A percentile compares a stretch with the other conserved stretches of the same genome.
Conservation (phyloP, 2,888 invertebrate genomes). For the Electrophaes corylata region DNA sequence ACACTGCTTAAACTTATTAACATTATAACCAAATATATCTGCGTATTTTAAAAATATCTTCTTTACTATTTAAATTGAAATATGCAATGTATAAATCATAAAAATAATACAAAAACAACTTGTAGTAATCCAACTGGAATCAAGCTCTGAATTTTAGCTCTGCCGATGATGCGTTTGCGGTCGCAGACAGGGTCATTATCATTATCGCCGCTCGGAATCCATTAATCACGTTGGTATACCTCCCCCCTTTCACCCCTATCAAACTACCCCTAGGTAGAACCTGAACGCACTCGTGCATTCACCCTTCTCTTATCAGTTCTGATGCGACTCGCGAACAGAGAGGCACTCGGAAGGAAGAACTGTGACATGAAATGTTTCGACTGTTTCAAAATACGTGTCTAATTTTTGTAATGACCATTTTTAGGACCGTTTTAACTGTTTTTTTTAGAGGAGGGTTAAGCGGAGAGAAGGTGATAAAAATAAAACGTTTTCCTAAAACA, state of each 20-base stretch:
- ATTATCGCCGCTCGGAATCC: slow-evolving; percentile 77
- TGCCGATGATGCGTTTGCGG: slow-evolving; percentile 69
- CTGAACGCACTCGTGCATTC: slow-evolving; percentile 81
- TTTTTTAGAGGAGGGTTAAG: slow-evolving; percentile 4
- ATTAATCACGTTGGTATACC: slow-evolving; percentile 81
- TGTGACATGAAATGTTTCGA: slow-evolving; percentile 46
- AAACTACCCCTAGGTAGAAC: slow-evolving; percentile 58
- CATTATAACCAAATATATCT: no score
- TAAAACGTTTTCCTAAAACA: slow-evolving; percentile 12
- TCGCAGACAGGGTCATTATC: slow-evolving; percentile 75
- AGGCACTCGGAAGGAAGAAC: slow-evolving; percentile 62
- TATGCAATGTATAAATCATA: no score
- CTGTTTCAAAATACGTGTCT: slow-evolving; percentile 21
- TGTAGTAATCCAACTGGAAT: not conserved
- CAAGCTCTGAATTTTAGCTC: slow-evolving; percentile 9
- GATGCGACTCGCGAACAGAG: slow-evolving; percentile 68
- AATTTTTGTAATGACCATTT: slow-evolving; percentile 20
- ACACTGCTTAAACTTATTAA: no score
- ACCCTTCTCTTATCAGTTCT: slow-evolving; percentile 80
- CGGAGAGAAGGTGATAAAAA: not conserved
- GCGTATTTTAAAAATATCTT: no score
- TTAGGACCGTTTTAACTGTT: slow-evolving; percentile 11
- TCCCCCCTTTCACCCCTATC: slow-evolving; percentile 45
- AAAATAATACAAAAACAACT: not conserved
- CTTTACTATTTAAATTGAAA: no score